Evolutionary conservation across 2,113 vertebrate genomes (phyloP), one percentile per base, ranked within the genome.

Genomic region (Columbina picui): DNA sequence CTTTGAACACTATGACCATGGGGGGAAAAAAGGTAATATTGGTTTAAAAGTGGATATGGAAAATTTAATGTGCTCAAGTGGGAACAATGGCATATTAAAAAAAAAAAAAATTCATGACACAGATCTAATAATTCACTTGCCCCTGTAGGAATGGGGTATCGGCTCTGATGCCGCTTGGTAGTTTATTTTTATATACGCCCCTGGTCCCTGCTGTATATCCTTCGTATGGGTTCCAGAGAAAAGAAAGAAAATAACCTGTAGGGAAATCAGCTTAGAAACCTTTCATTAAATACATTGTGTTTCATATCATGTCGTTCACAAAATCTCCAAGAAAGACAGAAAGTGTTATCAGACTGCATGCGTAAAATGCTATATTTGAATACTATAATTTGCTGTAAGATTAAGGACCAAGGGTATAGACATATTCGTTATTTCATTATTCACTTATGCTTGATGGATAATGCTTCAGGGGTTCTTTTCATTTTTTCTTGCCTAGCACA

Each of bases 81-180:
- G 97, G 98, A 98, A 97, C 97, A 98, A 98, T 98, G 97, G 98
- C 98, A 98, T 98, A 98, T 98, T 98, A 98, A 98, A 98, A 95
- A 98, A 98, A 96, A 97, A 96, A 95, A 96, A 95, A 96, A 97
- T 56, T 98, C 97, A 97, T 97, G 98, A 98, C 97, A 98, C 97
- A 98, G 98, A 98, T 98, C 98, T 98, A 98, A 98, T 98, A 98
- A 98, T 98, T 98, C 98, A 97, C 97, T 97, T 98, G 97, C 96
- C 97, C 98, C 98, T 97, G 96, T 98, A 98, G 98, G 98, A 98
- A 97, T 96, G 97, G 97, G 97, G 92, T 98, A 97, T 98, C 94
- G 91, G 96, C 96, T 97, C 95, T 96, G 97, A 97, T 98, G 97
- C 97, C 95, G 97, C 96, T 96, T 97, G 96, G 93, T 96, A 98